Evolutionary conservation across 2,888 invertebrate species (phyloP).

Genomic region (Anoncus sp.): DNA sequence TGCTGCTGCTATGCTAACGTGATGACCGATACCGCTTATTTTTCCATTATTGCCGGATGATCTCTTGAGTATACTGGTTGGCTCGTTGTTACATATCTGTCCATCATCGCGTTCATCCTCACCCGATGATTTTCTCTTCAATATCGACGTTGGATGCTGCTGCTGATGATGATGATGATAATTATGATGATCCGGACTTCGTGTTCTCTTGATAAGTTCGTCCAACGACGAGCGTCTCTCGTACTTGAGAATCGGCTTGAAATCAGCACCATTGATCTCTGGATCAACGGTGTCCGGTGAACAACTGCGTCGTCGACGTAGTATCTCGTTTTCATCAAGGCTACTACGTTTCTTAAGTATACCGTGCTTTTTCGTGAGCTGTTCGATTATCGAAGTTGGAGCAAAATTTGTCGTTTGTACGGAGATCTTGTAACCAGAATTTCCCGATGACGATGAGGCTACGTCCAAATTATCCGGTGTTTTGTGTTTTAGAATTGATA

Average conservation of each 20-base stretch:
- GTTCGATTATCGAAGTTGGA: conserved; percentile 87
- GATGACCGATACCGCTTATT: conserved; percentile 86
- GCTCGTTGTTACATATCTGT: conserved; percentile 87
- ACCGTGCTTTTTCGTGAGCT: conserved; percentile 89
- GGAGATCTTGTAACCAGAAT: conserved; percentile 82
- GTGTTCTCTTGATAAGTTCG: conserved; percentile 86
- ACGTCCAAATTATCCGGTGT: conserved; percentile 81
- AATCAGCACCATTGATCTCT: conserved; percentile 85
- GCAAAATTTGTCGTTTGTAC: not conserved
- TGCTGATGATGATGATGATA: conserved; percentile 82
- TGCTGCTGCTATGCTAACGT: conserved; percentile 89
- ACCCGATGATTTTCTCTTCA: conserved; percentile 88
- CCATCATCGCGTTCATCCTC: conserved; percentile 87
- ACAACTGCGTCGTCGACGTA: conserved; percentile 87
- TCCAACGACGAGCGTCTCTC: conserved; percentile 89
- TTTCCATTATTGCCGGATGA: conserved; percentile 87
- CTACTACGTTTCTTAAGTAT: conserved; percentile 94
- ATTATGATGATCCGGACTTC: conserved; percentile 86
- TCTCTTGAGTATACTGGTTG: conserved; percentile 92
- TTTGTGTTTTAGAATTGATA: conserved; percentile 86
- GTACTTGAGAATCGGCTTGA: conserved; percentile 88
- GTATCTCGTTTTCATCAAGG: conserved; percentile 91
- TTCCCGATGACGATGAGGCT: conserved; percentile 75
- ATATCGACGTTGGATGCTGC: conserved; percentile 86
- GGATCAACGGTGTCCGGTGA: conserved; percentile 87